Evolutionary conservation across 2,113 vertebrate species (phyloP).

Genomic region (Ifrita kowaldi): DNA sequence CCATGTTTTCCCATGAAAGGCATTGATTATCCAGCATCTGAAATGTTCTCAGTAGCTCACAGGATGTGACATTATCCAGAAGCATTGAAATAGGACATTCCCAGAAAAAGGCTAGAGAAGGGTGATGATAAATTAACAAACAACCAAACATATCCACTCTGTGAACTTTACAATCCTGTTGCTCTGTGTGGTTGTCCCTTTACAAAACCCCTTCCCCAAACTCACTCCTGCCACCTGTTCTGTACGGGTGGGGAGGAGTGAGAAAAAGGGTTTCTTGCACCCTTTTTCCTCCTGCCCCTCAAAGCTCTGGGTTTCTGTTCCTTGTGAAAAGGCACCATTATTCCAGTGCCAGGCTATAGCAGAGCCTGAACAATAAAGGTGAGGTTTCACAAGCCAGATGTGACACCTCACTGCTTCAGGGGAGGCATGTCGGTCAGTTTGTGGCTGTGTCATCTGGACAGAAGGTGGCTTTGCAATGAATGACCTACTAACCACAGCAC

Average conservation of each 20-base stretch:
- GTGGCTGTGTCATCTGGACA: not conserved
- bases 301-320: not conserved
- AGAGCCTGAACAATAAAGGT: not conserved
- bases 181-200: not conserved
- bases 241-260: rapidly evolving
- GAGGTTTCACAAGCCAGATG: not conserved
- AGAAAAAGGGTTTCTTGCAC: not conserved
- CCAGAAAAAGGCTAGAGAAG: not conserved
- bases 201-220: not conserved
- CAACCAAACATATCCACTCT: not conserved
- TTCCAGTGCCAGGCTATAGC: not conserved
- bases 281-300: not conserved
- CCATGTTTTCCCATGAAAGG: not conserved
- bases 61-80: not conserved
- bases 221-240: rapidly evolving
- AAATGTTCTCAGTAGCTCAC: not conserved
- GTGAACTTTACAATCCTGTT: not conserved
- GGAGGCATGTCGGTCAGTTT: not conserved
- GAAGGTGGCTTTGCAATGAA: not conserved
- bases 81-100: not conserved
- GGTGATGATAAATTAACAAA: not conserved
- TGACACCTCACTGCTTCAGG: not conserved
- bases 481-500: not conserved
- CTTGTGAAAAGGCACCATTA: not conserved
- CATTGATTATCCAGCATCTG: not conserved